These are phyloP conservation scores for Plecotus auritus DNA, from an alignment of 2,113 vertebrate genomes.

Conservation along the genomic window DNA sequence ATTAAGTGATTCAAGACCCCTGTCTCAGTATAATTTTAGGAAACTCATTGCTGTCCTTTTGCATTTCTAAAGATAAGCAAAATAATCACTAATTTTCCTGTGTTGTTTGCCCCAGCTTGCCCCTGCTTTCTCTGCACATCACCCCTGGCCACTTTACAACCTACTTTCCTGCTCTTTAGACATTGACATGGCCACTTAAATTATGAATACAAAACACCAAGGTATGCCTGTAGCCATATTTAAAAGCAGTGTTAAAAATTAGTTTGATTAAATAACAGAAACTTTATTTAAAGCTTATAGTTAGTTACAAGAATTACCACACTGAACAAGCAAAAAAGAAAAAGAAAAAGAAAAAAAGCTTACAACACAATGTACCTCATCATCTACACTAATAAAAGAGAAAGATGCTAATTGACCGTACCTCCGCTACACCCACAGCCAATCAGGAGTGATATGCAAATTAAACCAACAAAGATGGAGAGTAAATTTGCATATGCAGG, in stretches of 20 bases:
- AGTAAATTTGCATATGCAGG: too few relatives aligned
- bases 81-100: neutral
- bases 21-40: neutral
- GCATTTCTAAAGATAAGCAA: neutral
- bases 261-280: neutral
- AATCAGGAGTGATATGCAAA: too few relatives aligned
- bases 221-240: neutral
- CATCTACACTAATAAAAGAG: too few relatives aligned
- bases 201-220: neutral
- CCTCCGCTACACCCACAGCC: too few relatives aligned
- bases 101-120: rapidly evolving
- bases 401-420: too few relatives aligned
- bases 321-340: neutral
- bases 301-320: neutral
- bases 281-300: neutral
- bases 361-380: neutral
- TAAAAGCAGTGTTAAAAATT: neutral
- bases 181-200: neutral
- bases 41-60: neutral
- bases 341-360: too few relatives aligned
- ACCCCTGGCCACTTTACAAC: neutral
- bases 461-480: too few relatives aligned
- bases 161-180: neutral
- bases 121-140: neutral
- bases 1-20: neutral